Base-by-base conservation (phyloP, 2,888 invertebrate species). In the Deilephila porcellus region DNA sequence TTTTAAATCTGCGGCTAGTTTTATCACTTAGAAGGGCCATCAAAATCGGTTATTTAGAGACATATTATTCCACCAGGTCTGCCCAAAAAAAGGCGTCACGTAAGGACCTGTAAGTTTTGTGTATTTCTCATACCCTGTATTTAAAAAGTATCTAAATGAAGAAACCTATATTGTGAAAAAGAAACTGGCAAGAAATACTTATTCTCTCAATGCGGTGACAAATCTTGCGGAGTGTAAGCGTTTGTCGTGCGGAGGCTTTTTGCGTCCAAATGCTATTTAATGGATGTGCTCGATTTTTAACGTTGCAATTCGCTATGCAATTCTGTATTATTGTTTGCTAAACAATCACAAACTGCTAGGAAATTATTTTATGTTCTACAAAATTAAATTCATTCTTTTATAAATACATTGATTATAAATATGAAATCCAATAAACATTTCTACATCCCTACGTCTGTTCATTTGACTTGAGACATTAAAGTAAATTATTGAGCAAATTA, bases 51-150 rank as follows among this genome's bases (percentile, higher is more conserved):
- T 56, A 56, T 56, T 56, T 56, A 56, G 56, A 56, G 56, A 19
- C 14, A 56, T 56, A 56, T 56, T 56, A 56, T 56, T 56, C n/a
- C n/a, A n/a, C 56, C 56, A 56, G 56, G 56, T 56, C 56, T 56
- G 56, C 17, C 56, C n/a, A 56, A 56, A 56, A 56, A 56, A 56
- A 56, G 56, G n/a, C 56, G 56, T 56, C 56, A 56, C 56, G 19
- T 56, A 56, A 56, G 56, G 6, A 19, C 56, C n/a, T n/a, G 56
- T 56, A 56, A 56, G 56, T 56, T 56, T 6, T 56, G 8, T 37
- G 11, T 45, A 56, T 56, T 56, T n/a, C 17, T 56, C 56, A 56
- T 56, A 56, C n/a, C 19, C 19, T 56, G 5, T 56, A n/a, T 56
- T 56, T 56, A 56, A 56, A 6, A n/a, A 56, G 11, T 20, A 25